Evolutionary conservation across 2,113 vertebrate genomes (phyloP), one percentile per base, ranked within the genome.

Genomic region (Noctilio leporinus): DNA sequence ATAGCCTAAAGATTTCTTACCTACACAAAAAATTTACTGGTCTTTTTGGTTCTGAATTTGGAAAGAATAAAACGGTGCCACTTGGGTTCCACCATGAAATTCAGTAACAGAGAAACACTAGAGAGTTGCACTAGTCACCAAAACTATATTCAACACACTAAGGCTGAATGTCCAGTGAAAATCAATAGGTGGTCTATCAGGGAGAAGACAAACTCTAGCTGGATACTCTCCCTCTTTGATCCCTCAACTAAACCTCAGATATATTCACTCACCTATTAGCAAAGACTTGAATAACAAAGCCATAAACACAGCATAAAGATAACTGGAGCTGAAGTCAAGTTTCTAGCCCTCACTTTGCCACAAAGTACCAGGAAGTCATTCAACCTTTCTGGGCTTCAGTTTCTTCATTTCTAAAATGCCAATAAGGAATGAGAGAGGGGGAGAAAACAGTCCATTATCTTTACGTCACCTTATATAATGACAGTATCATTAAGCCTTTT

Each of bases 371-470:
- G 51, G 81, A 73, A 49, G 7, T 69, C 49, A 78, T n/a, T 94
- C 80, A 83, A 80, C 17, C n/a, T 92, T 91, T 57, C 82, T 57
- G 24, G 43, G 33, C 43, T 85, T 87, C 65, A 81, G 9, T 90
- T 84, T 53, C 53, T 62, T 95, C 40, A 45, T 62, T 91, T 91
- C 40, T 81, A 84, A 97, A 93, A 93, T 24, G 84, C 20, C 24
- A 38, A 38, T 86, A 80, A 96, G 43, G 26, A 88, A 88, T 51
- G 47, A 55, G 10, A 30, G 7, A 43, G 2, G 53, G 38, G n/a
- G 10, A n/a, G 24, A 89, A 89, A 59, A 92, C 2, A 5, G n/a
- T 86, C 11, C 38, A 59, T 87, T 93, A 70, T 49, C 62, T 86
- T 67, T 53, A 93, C 64, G 57, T 83, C 94, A 73, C 10, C 40